These are phyloP conservation scores for Podocnemis expansa DNA, from an alignment of 2,113 vertebrate genomes.

Conservation along the genomic window DNA sequence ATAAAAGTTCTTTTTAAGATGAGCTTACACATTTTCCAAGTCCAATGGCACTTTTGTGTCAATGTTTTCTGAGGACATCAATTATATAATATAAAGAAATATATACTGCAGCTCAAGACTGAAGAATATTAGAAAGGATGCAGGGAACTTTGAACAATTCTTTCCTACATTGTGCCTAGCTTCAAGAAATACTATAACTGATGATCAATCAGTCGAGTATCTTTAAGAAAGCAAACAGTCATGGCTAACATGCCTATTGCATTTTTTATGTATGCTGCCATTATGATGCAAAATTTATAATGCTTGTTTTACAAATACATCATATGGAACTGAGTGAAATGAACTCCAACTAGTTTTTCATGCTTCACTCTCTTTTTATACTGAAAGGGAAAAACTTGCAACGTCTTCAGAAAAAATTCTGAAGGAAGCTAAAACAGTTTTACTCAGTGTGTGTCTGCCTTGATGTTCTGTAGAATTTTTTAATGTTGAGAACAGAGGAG, in stretches of 20 bases:
- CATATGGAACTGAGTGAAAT: not conserved
- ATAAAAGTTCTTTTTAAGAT: not conserved
- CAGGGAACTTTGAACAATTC: not conserved
- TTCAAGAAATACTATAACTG: not conserved
- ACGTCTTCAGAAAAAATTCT: not conserved
- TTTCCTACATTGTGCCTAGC: not conserved
- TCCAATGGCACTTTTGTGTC: not conserved
- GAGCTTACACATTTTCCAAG: not conserved
- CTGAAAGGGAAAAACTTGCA: not conserved
- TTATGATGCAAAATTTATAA: not conserved
- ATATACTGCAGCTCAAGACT: not conserved
- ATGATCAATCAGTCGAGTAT: not conserved
- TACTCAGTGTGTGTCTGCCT: not conserved
- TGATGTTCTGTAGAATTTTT: not conserved
- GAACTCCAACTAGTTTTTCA: not conserved
- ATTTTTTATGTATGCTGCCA: not conserved
- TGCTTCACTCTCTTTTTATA: not conserved
- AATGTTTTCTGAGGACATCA: not conserved
- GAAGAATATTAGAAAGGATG: fast-evolving
- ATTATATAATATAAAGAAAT: not conserved
- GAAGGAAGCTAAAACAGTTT: not conserved
- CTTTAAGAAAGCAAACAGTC: not conserved
- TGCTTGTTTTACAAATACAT: not conserved
- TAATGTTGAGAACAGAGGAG: not conserved
- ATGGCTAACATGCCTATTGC: not conserved